Evolutionary conservation across 2,113 vertebrate genomes (phyloP).

Genomic region (Boleophthalmus pectinirostris): DNA sequence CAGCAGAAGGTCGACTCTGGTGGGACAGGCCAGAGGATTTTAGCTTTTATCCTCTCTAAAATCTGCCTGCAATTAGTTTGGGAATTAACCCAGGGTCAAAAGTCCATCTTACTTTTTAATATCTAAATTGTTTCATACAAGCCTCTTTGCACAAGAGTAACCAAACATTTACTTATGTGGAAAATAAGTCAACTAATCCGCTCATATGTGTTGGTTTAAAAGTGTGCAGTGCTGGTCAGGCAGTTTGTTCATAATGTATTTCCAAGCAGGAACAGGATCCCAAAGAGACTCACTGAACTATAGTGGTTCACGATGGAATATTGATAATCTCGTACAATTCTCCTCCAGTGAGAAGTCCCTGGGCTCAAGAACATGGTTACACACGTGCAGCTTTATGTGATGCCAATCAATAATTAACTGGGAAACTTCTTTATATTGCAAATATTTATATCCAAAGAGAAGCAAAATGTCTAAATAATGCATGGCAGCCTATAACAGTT

Average conservation of each 20-base stretch:
- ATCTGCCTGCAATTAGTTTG: constrained; percentile 68
- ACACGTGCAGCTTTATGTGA: neutral
- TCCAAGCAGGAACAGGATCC: neutral
- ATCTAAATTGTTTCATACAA: constrained; percentile 50
- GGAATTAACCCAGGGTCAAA: constrained; percentile 70
- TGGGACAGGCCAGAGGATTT: constrained; percentile 60
- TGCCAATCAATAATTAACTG: constrained; percentile 45
- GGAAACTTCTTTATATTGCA: constrained; percentile 27
- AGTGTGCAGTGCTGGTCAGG: neutral
- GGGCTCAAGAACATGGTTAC: neutral
- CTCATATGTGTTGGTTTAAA: neutral
- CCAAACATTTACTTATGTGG: neutral
- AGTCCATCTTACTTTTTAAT: constrained; percentile 45
- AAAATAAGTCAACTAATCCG: neutral
- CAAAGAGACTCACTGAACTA: neutral
- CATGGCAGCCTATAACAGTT: neutral
- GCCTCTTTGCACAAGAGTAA: constrained; percentile 18
- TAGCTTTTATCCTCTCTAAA: constrained; percentile 66
- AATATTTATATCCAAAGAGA: constrained; percentile 34
- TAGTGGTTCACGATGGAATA: neutral
- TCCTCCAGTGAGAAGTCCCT: neutral
- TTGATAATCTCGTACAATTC: constrained; percentile 3
- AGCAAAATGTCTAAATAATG: constrained; percentile 29
- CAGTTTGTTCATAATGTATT: neutral
- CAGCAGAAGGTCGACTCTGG: constrained; percentile 60